Conservation (phyloP, 2,113 vertebrate genomes). For the Cebus imitator region DNA sequence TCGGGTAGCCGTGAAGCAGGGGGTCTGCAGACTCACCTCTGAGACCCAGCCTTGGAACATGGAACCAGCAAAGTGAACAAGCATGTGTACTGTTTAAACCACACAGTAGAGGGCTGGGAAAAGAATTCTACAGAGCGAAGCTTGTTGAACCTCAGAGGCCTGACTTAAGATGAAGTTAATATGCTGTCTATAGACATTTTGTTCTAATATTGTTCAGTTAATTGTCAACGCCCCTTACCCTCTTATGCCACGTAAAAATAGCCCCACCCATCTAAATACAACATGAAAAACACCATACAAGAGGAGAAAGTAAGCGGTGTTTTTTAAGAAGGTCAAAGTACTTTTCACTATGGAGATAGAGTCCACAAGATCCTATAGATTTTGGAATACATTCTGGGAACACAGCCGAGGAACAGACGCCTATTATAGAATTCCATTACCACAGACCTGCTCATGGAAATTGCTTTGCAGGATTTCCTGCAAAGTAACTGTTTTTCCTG, state of each 20-base stretch:
- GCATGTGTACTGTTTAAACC: not conserved
- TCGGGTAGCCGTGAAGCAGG: fast-evolving
- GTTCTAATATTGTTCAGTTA: too few relatives aligned
- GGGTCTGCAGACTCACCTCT: not conserved
- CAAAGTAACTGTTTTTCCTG: not conserved
- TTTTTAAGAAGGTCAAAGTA: not conserved
- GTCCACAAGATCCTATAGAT: not conserved
- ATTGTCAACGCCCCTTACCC: not conserved
- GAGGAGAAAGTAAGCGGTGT: not conserved
- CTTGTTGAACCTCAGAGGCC: fast-evolving
- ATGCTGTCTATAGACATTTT: not conserved
- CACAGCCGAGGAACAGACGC: not conserved
- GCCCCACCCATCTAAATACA: not conserved
- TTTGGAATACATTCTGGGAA: not conserved
- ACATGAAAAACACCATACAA: not conserved
- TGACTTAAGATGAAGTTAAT: not conserved
- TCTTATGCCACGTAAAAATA: fast-evolving
- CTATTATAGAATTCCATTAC: not conserved
- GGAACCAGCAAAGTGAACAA: not conserved
- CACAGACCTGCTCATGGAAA: too few relatives aligned
- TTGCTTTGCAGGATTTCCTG: not conserved
- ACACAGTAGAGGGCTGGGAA: not conserved
- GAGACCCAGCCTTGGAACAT: not conserved
- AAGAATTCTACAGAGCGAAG: fast-evolving
- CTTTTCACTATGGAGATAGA: not conserved